Evolutionary conservation across 1,140 invertebrate genomes (phyloP), one percentile per base, ranked within the genome.

Genomic region (Gryon sp.): DNA sequence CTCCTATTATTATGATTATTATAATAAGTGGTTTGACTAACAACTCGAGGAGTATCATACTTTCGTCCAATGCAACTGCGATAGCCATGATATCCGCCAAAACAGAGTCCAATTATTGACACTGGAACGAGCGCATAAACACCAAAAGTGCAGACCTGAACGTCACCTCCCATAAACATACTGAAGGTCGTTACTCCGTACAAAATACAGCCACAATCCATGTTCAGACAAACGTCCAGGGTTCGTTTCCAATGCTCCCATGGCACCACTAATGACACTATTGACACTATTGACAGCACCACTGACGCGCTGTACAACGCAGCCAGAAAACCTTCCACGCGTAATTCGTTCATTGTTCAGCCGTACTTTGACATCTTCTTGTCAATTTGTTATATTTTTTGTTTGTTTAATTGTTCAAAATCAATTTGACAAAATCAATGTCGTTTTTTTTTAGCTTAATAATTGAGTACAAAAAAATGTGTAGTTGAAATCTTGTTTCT

Each of bases 191-290:
- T 90, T 0, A 88, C 83, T n/a, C 91, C 90, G 76, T 92, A 92
- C 0, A 94, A 86, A 74, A 93, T 91, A 68, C 93, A 94, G 4
- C 92, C 92, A 82, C 93, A 94, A 53, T 92, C 90, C 28, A 91
- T 84, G 2, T 88, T 85, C 3, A 91, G 88, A 63, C 93, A 94
- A 4, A 90, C 87, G 74, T 93, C 90, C 5, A 94, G 84, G 0
- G 92, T 92, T 41, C 89, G 84, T 20, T 89, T 84, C 93, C 93
- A 94, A 79, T 94, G 90, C 16, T 91, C 88, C 90, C 92, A 94
- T 1, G 90, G 88, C 3, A 92, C 87, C 2, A 88, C 90, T n/a
- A 91, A 81, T 11, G 90, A 91, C 15, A 91, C 86, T 43, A 90
- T 85, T 7, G 91, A 91, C 3, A 90, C 76, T 4, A 89, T 50